Percentiles rank a stretch among this genome's conserved stretches.
phyloP scores from a whole-genome alignment of 2,797 vertebrate genomes.

The Neosilurus mollespiculum region DNA sequence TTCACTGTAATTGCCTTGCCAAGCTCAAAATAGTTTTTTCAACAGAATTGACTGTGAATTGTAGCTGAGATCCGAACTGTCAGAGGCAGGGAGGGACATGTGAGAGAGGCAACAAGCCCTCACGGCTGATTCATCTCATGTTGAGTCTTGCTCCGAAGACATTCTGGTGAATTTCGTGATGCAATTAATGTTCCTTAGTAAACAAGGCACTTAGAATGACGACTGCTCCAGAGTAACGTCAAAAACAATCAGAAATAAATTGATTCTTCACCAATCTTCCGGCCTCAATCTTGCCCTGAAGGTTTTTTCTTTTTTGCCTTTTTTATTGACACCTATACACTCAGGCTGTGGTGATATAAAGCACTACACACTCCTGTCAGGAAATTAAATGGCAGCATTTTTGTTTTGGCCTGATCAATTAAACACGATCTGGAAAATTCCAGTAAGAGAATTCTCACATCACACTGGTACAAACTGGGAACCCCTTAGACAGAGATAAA shows the following conservation, averaged over 20 bases:
- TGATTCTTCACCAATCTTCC: conserved; percentile 12
- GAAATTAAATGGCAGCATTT: conserved; percentile 62
- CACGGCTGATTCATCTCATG: conserved; percentile 10
- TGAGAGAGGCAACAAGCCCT: neutral
- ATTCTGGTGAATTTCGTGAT: conserved; percentile 1
- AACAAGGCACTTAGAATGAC: conserved; percentile 34
- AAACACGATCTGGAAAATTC: conserved; percentile 60
- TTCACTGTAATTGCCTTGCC: conserved; percentile 55
- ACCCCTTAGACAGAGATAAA: neutral
- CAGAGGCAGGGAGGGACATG: conserved; percentile 9
- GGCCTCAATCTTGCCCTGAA: conserved; percentile 11
- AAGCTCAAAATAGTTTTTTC: conserved; percentile 49
- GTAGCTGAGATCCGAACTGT: conserved; percentile 36
- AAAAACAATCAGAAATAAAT: conserved; percentile 36
- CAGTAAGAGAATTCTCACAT: conserved; percentile 57
- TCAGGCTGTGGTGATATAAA: conserved; percentile 36
- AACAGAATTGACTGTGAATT: conserved; percentile 54
- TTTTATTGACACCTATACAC: conserved; percentile 51
- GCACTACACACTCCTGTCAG: conserved; percentile 20
- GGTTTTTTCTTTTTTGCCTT: conserved; percentile 29
- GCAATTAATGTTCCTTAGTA: neutral
- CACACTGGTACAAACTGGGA: neutral
- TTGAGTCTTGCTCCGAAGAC: conserved; percentile 10
- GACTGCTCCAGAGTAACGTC: conserved; percentile 18
- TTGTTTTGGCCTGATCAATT: conserved; percentile 64